Conservation (phyloP, 2,797 vertebrate species). For the Lepus townsendii region DNA sequence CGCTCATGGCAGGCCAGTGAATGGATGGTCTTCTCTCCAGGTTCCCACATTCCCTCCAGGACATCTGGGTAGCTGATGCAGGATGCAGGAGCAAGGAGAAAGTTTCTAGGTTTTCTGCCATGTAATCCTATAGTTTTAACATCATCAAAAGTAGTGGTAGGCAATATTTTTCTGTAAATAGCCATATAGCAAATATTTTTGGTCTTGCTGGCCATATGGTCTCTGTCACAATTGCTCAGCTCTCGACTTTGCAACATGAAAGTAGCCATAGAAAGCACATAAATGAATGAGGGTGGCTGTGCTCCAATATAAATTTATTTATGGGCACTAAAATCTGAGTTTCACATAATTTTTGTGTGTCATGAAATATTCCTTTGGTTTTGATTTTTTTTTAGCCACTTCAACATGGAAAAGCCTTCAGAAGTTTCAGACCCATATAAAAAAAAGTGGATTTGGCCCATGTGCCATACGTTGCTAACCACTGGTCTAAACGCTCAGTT, state of each 20-base stretch:
- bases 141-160: slow-evolving; percentile 68
- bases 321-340: slow-evolving; percentile 60
- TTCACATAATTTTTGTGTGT: slow-evolving; percentile 66
- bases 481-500: neutral
- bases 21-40: slow-evolving; percentile 42
- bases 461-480: neutral
- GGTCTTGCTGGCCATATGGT: slow-evolving; percentile 70
- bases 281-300: slow-evolving; percentile 33
- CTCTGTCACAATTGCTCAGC: slow-evolving; percentile 54
- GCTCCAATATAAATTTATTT: slow-evolving; percentile 77
- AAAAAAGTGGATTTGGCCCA: slow-evolving; percentile 23
- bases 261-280: slow-evolving; percentile 52
- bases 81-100: slow-evolving; percentile 60
- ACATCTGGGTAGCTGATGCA: slow-evolving; percentile 55
- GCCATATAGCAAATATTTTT: slow-evolving; percentile 65
- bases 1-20: slow-evolving; percentile 70
- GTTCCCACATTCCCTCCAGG: slow-evolving; percentile 74
- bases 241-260: slow-evolving; percentile 5
- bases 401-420: slow-evolving; percentile 49
- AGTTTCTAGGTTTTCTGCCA: slow-evolving; percentile 50
- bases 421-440: neutral
- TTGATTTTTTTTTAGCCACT: slow-evolving; percentile 46
- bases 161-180: slow-evolving; percentile 71
- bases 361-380: slow-evolving; percentile 54
- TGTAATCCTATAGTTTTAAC: slow-evolving; percentile 63